phyloP scores from a whole-genome alignment of 2,888 invertebrate species.

The Hofmannophila pseudospretella region DNA sequence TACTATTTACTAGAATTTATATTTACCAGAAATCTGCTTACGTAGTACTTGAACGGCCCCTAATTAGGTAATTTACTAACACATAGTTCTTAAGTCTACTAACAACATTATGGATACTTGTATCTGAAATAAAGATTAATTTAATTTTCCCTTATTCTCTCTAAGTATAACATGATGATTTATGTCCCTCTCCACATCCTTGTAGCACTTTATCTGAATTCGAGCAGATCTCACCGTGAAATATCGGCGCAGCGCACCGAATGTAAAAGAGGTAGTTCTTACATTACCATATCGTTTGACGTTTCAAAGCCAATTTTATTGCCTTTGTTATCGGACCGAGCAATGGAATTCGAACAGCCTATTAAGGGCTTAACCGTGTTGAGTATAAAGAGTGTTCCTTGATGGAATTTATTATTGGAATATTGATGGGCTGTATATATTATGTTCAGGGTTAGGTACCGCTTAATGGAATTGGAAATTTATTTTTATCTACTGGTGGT shows the following conservation, averaged over 20 bases:
- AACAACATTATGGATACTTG: no score
- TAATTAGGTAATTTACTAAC: no score
- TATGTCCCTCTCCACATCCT: conserved; percentile 31
- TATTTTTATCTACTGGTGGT: no score
- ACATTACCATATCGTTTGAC: conserved; percentile 72
- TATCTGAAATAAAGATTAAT: no score
- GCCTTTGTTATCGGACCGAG: conserved; percentile 52
- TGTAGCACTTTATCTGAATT: conserved; percentile 54
- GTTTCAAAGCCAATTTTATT: conserved; percentile 70
- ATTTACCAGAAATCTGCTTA: not conserved
- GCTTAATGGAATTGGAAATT: not conserved
- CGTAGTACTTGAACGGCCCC: no score
- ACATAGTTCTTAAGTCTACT: no score
- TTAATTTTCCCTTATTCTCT: not conserved
- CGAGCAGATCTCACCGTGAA: conserved; percentile 65
- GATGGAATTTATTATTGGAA: conserved; percentile 3
- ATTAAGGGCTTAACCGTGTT: conserved; percentile 37
- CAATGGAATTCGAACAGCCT: conserved; percentile 63
- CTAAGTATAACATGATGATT: conserved; percentile 2
- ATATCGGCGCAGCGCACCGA: conserved; percentile 60
- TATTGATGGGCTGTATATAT: not conserved
- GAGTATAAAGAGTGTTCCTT: conserved; percentile 1
- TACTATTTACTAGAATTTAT: no score
- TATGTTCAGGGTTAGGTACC: not conserved
- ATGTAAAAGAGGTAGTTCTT: conserved; percentile 57